These are phyloP conservation scores for Drosophila crucigera DNA, from an alignment of 2,888 invertebrate species.

Conservation along the genomic window DNA sequence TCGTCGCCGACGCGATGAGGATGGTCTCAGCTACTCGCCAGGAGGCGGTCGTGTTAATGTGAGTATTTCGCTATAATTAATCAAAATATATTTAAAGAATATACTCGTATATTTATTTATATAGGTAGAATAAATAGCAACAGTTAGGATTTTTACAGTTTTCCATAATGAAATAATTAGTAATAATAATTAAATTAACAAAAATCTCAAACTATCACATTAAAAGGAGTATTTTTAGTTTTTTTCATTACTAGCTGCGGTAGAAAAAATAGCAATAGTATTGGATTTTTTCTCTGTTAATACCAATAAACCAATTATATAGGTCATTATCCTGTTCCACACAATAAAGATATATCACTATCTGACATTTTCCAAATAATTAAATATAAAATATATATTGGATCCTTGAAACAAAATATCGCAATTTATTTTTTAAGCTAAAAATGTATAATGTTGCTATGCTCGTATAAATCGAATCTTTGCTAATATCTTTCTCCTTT, in stretches of 20 bases:
- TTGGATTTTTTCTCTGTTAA: too few relatives aligned
- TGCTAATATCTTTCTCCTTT: constrained; percentile 1
- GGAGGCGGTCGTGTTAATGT: constrained; percentile 74
- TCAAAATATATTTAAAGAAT: not conserved
- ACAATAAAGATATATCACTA: not conserved
- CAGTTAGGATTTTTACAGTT: not conserved
- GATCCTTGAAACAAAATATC: too few relatives aligned
- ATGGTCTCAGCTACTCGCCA: constrained; percentile 82
- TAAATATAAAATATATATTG: too few relatives aligned
- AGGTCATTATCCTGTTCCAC: not conserved
- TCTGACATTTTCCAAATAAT: not conserved
- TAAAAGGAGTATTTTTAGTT: too few relatives aligned
- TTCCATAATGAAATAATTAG: too few relatives aligned
- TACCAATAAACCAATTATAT: too few relatives aligned
- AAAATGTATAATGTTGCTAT: not conserved
- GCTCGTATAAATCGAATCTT: not conserved
- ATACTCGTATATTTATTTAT: not conserved
- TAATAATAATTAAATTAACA: too few relatives aligned
- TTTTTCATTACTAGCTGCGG: too few relatives aligned
- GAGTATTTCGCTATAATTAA: constrained; percentile 32
- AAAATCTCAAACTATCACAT: not conserved
- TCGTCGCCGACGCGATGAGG: constrained; percentile 83
- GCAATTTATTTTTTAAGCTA: not conserved
- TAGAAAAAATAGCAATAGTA: too few relatives aligned
- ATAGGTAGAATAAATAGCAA: not conserved